Conservation (phyloP, 2,113 vertebrate genomes). For the Elanoides forficatus region DNA sequence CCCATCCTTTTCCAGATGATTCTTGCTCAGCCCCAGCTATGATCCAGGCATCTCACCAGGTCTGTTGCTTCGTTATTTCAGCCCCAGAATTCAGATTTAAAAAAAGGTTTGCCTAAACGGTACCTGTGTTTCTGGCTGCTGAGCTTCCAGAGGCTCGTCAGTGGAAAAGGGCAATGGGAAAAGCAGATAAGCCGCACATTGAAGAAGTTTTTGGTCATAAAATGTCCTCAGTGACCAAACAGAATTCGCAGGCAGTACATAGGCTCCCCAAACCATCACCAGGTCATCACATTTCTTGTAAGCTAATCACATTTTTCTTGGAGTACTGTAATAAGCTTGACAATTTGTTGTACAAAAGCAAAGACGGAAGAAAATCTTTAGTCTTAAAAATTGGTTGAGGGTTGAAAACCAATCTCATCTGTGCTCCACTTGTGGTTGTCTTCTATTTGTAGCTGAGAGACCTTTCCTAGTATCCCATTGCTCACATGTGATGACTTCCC, state of each 20-base stretch:
- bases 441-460: neutral
- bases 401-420: neutral
- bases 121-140: neutral
- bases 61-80: neutral
- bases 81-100: neutral
- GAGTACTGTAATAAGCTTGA: neutral
- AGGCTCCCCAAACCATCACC: neutral
- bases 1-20: neutral
- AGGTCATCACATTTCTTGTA: neutral
- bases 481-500: neutral
- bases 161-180: neutral
- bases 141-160: neutral
- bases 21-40: neutral
- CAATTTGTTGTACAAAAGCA: neutral
- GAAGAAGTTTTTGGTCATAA: neutral
- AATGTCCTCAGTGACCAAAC: neutral
- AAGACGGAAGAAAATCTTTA: neutral
- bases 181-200: neutral
- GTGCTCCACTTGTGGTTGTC: neutral
- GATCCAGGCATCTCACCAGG: neutral
- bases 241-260: neutral
- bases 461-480: neutral
- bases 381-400: neutral
- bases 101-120: rapidly evolving
- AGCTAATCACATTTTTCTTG: neutral